Conservation (phyloP, 2,797 vertebrate genomes). For the Taenioides sp. region DNA sequence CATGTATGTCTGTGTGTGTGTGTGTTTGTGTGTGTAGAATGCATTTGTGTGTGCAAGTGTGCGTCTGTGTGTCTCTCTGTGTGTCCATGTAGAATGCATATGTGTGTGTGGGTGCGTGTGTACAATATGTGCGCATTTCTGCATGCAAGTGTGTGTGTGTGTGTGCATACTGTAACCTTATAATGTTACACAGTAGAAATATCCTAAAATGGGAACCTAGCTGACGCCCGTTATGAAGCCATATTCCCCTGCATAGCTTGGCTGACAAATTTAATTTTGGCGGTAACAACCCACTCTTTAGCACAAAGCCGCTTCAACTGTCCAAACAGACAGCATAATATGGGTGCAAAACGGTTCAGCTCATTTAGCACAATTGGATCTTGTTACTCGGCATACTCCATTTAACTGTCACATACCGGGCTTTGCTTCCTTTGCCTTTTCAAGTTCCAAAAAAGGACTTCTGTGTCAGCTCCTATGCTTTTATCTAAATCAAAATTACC, state of each 20-base stretch:
- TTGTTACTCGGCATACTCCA: background rate
- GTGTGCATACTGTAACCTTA: background rate
- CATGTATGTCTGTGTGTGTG: too few species aligned
- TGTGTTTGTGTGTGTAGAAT: too few species aligned
- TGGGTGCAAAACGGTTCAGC: background rate
- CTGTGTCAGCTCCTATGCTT: slow-evolving; percentile 38
- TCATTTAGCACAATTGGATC: slow-evolving; percentile 1
- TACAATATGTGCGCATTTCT: too few species aligned
- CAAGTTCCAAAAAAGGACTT: slow-evolving; percentile 18
- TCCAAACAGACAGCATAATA: slow-evolving; percentile 13
- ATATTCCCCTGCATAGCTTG: background rate
- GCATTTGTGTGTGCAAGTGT: too few species aligned
- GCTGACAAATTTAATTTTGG: background rate
- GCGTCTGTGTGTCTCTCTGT: too few species aligned
- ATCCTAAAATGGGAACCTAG: background rate
- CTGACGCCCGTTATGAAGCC: background rate
- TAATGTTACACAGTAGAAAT: slow-evolving; percentile 38
- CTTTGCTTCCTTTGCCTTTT: slow-evolving; percentile 21
- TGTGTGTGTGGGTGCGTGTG: too few species aligned
- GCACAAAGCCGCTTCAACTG: slow-evolving; percentile 18
- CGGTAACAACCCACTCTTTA: background rate
- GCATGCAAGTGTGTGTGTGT: too few species aligned
- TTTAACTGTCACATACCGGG: slow-evolving; percentile 17
- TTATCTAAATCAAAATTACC: slow-evolving; percentile 61
- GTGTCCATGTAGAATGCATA: too few species aligned